phyloP scores from a whole-genome alignment of 2,888 invertebrate species.

The Gymnosoma rotundatum region DNA sequence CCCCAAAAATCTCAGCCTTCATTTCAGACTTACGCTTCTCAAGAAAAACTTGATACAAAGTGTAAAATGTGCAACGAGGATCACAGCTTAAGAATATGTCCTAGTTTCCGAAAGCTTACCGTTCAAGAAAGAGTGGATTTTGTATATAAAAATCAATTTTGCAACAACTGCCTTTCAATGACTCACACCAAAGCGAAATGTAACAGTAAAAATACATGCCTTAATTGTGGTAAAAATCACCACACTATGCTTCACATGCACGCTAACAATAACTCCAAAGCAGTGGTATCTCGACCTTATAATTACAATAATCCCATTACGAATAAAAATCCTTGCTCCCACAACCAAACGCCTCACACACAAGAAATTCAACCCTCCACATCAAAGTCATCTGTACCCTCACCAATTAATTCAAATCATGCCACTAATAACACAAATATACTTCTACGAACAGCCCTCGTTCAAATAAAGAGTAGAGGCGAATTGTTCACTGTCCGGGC shows the following conservation, averaged over 20 bases:
- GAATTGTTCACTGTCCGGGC: no score
- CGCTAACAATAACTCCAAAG: neutral
- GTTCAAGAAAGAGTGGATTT: neutral
- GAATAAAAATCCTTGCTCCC: conserved; percentile 10
- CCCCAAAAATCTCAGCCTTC: neutral
- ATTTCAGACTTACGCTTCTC: no score
- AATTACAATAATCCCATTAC: neutral
- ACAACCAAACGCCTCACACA: no score
- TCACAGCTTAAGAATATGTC: neutral
- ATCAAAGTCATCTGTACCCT: no score
- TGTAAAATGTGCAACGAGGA: conserved; percentile 19
- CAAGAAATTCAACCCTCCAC: no score
- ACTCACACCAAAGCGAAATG: conserved; percentile 3
- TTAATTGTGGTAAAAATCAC: conserved; percentile 6
- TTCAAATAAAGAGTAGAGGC: no score
- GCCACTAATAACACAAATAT: no score
- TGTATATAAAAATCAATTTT: neutral
- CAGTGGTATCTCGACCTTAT: no score
- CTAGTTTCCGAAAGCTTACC: conserved; percentile 27
- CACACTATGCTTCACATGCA: neutral
- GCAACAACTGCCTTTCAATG: neutral
- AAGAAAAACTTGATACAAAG: neutral
- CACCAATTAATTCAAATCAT: no score
- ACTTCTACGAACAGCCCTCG: no score
- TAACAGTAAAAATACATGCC: no score